Percentiles rank a stretch among this genome's conserved stretches.
Conservation (phyloP, 1,140 invertebrate genomes). For the Drosophila murphyi region DNA sequence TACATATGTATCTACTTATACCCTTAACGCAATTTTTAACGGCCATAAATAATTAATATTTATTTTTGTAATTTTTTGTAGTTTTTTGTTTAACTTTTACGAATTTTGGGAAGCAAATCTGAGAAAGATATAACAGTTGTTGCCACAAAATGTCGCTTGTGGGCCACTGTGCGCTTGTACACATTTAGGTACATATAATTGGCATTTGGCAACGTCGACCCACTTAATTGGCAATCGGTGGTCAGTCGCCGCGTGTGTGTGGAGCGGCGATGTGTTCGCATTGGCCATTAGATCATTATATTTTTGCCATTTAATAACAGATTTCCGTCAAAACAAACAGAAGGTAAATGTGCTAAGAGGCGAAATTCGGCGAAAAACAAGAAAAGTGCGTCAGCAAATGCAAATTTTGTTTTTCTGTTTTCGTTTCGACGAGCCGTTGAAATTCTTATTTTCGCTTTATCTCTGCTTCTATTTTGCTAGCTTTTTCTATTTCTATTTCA, state of each 20-base stretch:
- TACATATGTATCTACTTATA: too few species aligned
- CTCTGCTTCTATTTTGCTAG: constrained; percentile 11
- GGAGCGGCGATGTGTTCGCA: constrained; percentile 18
- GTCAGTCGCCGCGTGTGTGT: constrained; percentile 24
- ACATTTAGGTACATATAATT: not conserved
- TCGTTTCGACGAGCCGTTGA: constrained; percentile 12
- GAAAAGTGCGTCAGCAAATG: constrained; percentile 56
- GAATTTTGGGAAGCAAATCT: too few species aligned
- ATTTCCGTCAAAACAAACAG: constrained; percentile 55
- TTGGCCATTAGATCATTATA: constrained; percentile 47
- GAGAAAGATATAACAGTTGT: not conserved
- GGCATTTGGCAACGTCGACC: constrained; percentile 40
- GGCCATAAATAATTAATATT: too few species aligned
- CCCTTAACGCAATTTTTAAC: too few species aligned
- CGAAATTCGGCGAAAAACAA: constrained; percentile 29
- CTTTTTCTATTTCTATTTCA: constrained; percentile 1
- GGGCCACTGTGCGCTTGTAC: not conserved
- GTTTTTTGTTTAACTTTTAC: too few species aligned
- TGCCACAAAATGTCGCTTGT: not conserved
- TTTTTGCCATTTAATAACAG: constrained; percentile 38
- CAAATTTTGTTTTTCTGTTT: constrained; percentile 39
- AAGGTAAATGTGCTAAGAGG: constrained; percentile 18
- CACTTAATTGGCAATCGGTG: constrained; percentile 50
- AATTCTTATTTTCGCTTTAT: constrained; percentile 17
- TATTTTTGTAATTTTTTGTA: too few species aligned